A percentile compares a stretch with the other conserved stretches of the same genome.
phyloP scores from a whole-genome alignment of 2,888 invertebrate species.

The Eudasyphora cyanicolor region DNA sequence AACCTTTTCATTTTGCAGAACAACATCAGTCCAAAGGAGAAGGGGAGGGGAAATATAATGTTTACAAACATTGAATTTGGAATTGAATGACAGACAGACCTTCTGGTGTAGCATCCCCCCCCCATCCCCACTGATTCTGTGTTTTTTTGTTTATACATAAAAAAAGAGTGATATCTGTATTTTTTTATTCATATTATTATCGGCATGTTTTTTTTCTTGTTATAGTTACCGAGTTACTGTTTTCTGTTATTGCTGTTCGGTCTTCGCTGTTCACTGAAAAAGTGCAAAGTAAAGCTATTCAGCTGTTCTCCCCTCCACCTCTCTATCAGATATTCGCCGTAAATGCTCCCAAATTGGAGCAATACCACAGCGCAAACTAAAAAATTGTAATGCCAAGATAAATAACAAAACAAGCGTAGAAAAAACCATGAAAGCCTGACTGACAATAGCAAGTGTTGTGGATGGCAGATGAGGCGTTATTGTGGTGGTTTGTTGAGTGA shows the following conservation, averaged over 20 bases:
- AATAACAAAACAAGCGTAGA: not conserved
- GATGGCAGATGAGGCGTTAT: not conserved
- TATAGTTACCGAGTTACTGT: conserved; percentile 7
- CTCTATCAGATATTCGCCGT: not conserved
- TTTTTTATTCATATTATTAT: too few relatives aligned
- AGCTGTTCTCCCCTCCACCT: not conserved
- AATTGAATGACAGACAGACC: not conserved
- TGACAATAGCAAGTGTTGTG: conserved; percentile 3
- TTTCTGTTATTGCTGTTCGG: not conserved
- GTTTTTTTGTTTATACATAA: too few relatives aligned
- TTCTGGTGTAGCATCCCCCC: too few relatives aligned
- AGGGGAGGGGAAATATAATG: too few relatives aligned
- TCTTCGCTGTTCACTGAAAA: conserved; percentile 22
- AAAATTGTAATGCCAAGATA: conserved; percentile 1
- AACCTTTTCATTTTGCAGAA: too few relatives aligned
- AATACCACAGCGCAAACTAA: not conserved
- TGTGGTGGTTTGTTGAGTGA: not conserved
- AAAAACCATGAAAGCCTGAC: not conserved
- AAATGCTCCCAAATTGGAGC: conserved; percentile 29
- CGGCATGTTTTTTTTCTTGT: too few relatives aligned
- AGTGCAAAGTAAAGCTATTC: not conserved
- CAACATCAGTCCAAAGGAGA: too few relatives aligned
- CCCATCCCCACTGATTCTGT: too few relatives aligned
- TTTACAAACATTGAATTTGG: conserved; percentile 20
- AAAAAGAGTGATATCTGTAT: too few relatives aligned